Evolutionary conservation across 1,140 invertebrate species (phyloP), one percentile per base, ranked within the genome.

Genomic region (Drosophila setifemur): DNA sequence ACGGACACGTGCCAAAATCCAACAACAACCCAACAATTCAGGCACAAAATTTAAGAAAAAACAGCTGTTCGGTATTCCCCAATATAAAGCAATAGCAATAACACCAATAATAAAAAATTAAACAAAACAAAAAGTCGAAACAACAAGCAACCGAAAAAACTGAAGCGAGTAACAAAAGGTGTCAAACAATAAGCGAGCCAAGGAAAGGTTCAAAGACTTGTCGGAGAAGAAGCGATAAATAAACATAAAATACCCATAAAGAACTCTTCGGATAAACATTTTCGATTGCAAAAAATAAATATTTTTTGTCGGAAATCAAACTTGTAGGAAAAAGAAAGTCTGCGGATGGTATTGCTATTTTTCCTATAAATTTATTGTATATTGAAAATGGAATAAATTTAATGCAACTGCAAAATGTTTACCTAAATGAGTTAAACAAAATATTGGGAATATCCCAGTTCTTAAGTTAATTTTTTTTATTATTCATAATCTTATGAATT

Each of bases 31-130:
- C n/a, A n/a, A n/a, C n/a, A n/a, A n/a, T n/a, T n/a, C n/a, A n/a
- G n/a, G n/a, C 19, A 25, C 25, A 49, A 8, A 64, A 35, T 37
- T 29, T 16, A 9, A 44, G 45, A 37, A 37, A 39, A 29, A 69
- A 72, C 77, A 81, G 78, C 77, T 82, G 73, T 58, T 81, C 40
- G 57, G 64, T 45, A 71, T 69, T 58, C 64, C 68, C 64, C 68
- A 68, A 68, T 50, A 49, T 58, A 57, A 33, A 40, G 45, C 37
- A 67, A 40, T 26, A 40, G 45, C 37, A 67, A 40, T 26, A 73
- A 54, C 55, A 55, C 52, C 53, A 57, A 74, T 53, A 68, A 53
- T 53, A 68, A 53, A 57, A 55, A 48, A 35, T 40, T 21, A 60
- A 69, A 35, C 14, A 68, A 67, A 68, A 39, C 21, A 45, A 52